phyloP scores from a whole-genome alignment of 2,888 invertebrate species.

The Chironomus riparius region DNA sequence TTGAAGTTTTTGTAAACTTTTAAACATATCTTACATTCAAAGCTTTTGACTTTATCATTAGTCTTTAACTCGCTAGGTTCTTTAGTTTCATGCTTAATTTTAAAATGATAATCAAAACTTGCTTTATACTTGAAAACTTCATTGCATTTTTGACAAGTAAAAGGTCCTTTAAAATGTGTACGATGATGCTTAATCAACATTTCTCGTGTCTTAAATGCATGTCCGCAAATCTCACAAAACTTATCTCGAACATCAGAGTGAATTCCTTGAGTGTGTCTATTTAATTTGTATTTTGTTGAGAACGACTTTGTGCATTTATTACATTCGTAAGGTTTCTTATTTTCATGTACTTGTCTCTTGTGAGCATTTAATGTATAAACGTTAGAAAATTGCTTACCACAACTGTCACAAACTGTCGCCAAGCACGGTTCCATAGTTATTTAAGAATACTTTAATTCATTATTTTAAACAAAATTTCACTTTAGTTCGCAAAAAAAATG shows the following conservation, averaged over 20 bases:
- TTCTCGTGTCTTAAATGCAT: slow-evolving; percentile 7
- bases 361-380: slow-evolving; percentile 1
- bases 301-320: background rate
- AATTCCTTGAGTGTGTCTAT: background rate
- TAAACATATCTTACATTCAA: background rate
- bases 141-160: background rate
- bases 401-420: background rate
- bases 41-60: background rate
- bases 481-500: background rate
- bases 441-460: background rate
- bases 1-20: background rate
- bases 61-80: background rate
- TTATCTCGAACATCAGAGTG: background rate
- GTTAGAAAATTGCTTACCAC: slow-evolving; percentile 4
- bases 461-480: background rate
- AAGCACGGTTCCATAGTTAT: background rate
- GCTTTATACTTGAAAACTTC: slow-evolving; percentile 8
- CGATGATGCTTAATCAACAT: slow-evolving; percentile 10
- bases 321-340: background rate
- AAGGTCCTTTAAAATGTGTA: slow-evolving; percentile 3
- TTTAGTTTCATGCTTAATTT: background rate
- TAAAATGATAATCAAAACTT: slow-evolving; percentile 1
- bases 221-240: background rate
- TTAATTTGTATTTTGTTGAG: background rate
- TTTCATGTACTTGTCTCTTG: slow-evolving; percentile 3